phyloP scores from a whole-genome alignment of 2,888 invertebrate genomes.

The Falcaria lacertinaria region DNA sequence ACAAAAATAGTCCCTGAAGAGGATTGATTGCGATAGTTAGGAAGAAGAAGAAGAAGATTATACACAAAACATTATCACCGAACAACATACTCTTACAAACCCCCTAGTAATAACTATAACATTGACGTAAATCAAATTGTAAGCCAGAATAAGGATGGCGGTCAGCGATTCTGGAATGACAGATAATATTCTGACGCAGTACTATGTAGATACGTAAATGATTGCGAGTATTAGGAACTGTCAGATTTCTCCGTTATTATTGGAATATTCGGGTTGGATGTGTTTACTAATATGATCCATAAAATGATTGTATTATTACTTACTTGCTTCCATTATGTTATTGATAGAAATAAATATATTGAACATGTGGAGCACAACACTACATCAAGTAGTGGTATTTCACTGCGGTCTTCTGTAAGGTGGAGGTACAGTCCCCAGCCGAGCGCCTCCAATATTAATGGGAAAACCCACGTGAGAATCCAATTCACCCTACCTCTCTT shows the following conservation, averaged over 20 bases:
- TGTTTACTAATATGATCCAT: neutral
- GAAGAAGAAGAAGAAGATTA: too few relatives aligned
- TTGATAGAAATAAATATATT: neutral
- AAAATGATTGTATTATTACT: neutral
- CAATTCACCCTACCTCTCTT: too few relatives aligned
- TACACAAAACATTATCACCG: too few relatives aligned
- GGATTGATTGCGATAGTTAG: too few relatives aligned
- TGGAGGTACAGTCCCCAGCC: too few relatives aligned
- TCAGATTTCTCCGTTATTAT: neutral
- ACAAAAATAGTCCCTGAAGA: too few relatives aligned
- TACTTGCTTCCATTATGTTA: neutral
- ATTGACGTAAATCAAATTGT: constrained; percentile 1
- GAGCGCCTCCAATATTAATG: too few relatives aligned
- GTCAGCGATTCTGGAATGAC: constrained; percentile 18
- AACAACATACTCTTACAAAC: neutral
- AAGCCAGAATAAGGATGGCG: constrained; percentile 8
- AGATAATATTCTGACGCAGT: constrained; percentile 12
- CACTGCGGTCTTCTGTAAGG: too few relatives aligned
- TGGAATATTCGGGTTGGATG: neutral
- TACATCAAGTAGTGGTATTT: too few relatives aligned
- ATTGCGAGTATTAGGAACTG: neutral
- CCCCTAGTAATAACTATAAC: neutral
- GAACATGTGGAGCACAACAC: too few relatives aligned
- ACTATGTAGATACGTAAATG: constrained; percentile 12
- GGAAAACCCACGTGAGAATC: too few relatives aligned